phyloP scores from a whole-genome alignment of 2,797 vertebrate species.

The Oryzias dopingdopingensis region DNA sequence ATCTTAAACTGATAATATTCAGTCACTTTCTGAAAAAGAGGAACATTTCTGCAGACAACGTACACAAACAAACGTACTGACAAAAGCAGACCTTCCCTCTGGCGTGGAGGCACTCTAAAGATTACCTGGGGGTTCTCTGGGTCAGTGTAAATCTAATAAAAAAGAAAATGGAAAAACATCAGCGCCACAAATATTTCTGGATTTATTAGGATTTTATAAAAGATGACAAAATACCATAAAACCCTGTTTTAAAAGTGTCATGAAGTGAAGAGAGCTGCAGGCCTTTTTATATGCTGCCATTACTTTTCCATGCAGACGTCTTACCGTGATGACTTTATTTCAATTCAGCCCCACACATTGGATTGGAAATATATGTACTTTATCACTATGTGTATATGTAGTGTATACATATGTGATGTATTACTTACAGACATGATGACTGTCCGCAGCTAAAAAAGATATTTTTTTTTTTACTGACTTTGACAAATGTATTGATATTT shows the following conservation, averaged over 20 bases:
- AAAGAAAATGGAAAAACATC: conserved; percentile 42
- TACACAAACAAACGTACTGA: not conserved
- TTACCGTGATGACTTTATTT: not conserved
- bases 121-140: conserved; percentile 86
- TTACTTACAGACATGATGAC: conserved; percentile 91
- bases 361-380: not conserved
- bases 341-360: not conserved
- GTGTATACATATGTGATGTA: not conserved
- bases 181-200: conserved; percentile 12
- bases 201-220: not conserved
- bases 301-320: not conserved
- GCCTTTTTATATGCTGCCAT: not conserved
- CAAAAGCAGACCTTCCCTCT: not conserved
- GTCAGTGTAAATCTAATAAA: conserved; percentile 88
- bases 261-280: not conserved
- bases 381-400: not conserved
- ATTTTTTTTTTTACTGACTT: too few species aligned
- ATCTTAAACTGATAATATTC: conserved; percentile 96
- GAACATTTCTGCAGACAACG: not conserved
- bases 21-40: conserved; percentile 85
- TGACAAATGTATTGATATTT: too few species aligned
- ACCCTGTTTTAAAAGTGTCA: not conserved
- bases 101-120: not conserved
- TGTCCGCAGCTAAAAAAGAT: conserved; percentile 81
- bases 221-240: conserved; percentile 2